phyloP scores from a whole-genome alignment of 2,888 invertebrate genomes.

The Agrilus mali region DNA sequence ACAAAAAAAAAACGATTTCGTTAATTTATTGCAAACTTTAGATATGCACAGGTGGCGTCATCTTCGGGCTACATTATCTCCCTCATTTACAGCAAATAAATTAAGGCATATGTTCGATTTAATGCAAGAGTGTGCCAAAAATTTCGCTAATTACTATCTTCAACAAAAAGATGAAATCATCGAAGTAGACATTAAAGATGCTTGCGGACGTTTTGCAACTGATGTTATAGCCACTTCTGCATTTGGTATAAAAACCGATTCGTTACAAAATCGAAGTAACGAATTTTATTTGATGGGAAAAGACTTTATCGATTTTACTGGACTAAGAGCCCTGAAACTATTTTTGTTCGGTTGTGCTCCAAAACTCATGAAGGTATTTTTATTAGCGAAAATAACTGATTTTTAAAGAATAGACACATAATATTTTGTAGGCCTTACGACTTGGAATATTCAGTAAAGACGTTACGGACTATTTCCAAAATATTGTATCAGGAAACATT shows the following conservation, averaged over 20 bases:
- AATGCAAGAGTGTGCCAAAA: slow-evolving; percentile 5
- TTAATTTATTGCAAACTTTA: not conserved
- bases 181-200: slow-evolving; percentile 32
- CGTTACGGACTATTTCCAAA: slow-evolving; percentile 14
- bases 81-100: slow-evolving; percentile 6
- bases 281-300: slow-evolving; percentile 39
- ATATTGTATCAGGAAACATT: slow-evolving; percentile 14
- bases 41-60: slow-evolving; percentile 5
- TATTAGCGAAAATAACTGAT: no score
- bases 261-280: slow-evolving; percentile 35
- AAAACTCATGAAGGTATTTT: not conserved
- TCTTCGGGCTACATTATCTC: slow-evolving; percentile 7
- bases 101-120: slow-evolving; percentile 4
- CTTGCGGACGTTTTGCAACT: slow-evolving; percentile 35
- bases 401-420: not conserved
- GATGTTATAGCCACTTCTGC: slow-evolving; percentile 42
- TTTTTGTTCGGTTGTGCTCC: not conserved
- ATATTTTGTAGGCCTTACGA: slow-evolving; percentile 9
- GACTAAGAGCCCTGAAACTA: not conserved
- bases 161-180: slow-evolving; percentile 8
- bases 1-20: slow-evolving; percentile 12
- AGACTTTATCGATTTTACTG: slow-evolving; percentile 28
- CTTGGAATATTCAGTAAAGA: slow-evolving; percentile 7
- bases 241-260: slow-evolving; percentile 40
- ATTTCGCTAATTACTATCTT: slow-evolving; percentile 3